Conservation (phyloP, 2,113 vertebrate genomes). For the Danionella cerebrum region DNA sequence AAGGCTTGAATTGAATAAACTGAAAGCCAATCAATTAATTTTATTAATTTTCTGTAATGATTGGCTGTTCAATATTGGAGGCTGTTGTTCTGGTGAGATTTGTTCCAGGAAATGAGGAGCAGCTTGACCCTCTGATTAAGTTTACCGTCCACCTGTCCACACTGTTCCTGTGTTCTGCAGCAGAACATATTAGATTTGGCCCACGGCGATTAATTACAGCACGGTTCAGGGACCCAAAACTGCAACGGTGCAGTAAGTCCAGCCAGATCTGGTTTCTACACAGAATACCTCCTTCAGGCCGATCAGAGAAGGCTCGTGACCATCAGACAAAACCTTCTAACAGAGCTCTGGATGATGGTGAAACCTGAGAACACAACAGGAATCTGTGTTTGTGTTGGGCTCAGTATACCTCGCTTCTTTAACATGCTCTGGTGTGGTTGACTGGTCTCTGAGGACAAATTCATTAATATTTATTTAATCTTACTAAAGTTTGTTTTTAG, state of each 20-base stretch:
- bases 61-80: slow-evolving; percentile 1
- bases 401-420: not conserved
- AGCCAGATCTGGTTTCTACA: slow-evolving; percentile 25
- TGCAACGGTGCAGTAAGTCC: slow-evolving; percentile 31
- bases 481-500: not conserved
- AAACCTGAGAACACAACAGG: slow-evolving; percentile 25
- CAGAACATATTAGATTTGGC: slow-evolving; percentile 18
- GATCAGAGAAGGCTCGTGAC: slow-evolving; percentile 28
- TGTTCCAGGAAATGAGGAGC: not conserved
- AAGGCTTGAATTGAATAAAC: no score
- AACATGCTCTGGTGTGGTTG: not conserved
- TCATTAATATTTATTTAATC: not conserved
- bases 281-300: slow-evolving; percentile 30
- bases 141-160: slow-evolving; percentile 19
- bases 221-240: not conserved
- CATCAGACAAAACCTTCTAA: slow-evolving; percentile 32
- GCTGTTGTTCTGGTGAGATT: not conserved
- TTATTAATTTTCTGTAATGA: not conserved
- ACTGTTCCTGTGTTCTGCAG: not conserved
- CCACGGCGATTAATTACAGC: slow-evolving; percentile 34
- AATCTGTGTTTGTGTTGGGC: slow-evolving; percentile 5
- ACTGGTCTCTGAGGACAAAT: not conserved
- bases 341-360: slow-evolving; percentile 24
- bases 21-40: not conserved
- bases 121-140: slow-evolving; percentile 12